A percentile compares a stretch with the other conserved stretches of the same genome.
Conservation (phyloP, 2,888 invertebrate species). For the Pachliopta kotzebuea region DNA sequence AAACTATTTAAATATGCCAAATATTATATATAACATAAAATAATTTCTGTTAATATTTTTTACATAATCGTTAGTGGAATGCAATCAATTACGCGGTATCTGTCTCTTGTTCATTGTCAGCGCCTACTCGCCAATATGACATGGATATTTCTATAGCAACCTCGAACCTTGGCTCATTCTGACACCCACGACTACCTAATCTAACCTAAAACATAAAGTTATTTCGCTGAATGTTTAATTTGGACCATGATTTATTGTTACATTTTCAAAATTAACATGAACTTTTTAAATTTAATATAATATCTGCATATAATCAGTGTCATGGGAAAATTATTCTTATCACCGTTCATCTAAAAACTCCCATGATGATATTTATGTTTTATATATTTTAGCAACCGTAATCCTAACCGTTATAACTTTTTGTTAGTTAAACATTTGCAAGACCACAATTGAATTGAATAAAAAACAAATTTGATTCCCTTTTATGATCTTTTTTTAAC, state of each 20-base stretch:
- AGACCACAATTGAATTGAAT: neutral
- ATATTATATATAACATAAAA: constrained; percentile 2
- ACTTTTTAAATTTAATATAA: no score
- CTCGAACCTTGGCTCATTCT: constrained; percentile 32
- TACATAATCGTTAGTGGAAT: constrained; percentile 20
- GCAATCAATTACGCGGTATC: constrained; percentile 30
- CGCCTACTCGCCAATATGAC: constrained; percentile 34
- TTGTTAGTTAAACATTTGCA: neutral
- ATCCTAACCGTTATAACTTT: neutral
- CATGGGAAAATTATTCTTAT: no score
- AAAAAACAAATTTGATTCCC: no score
- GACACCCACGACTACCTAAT: constrained; percentile 24
- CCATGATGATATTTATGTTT: neutral
- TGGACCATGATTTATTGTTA: no score
- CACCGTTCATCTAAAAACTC: no score
- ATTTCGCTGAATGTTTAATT: neutral
- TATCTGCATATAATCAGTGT: no score
- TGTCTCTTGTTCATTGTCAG: constrained; percentile 30
- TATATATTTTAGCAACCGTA: neutral
- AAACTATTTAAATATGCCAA: neutral
- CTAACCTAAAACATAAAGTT: constrained; percentile 10
- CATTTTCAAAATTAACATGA: no score
- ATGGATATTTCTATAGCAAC: constrained; percentile 32
- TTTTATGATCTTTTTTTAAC: no score
- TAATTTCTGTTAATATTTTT: constrained; percentile 5